Evolutionary conservation across 1,140 invertebrate species (phyloP).

Genomic region (Aphelenchoides avenae): DNA sequence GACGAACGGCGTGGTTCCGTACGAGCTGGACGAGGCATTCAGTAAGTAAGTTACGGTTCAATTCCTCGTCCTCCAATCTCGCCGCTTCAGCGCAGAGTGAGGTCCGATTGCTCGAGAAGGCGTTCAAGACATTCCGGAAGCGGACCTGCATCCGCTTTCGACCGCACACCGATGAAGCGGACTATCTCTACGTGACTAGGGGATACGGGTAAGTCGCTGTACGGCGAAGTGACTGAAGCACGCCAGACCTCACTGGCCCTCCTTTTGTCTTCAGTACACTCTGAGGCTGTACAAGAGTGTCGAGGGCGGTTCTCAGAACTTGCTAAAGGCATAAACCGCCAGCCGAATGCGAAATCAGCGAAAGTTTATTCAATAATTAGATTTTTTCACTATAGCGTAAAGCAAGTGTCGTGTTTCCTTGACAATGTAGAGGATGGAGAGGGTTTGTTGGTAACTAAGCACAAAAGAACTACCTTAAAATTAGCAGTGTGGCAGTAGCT

Average conservation of each 20-base stretch:
- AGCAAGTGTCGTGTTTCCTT: no score
- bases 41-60: slow-evolving; percentile 47
- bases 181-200: slow-evolving; percentile 55
- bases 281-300: no score
- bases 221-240: neutral
- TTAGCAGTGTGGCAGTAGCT: no score
- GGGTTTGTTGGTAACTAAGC: no score
- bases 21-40: slow-evolving; percentile 53
- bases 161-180: slow-evolving; percentile 32
- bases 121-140: slow-evolving; percentile 50
- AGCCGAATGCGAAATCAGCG: no score
- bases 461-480: no score
- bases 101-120: slow-evolving; percentile 49
- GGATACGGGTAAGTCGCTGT: slow-evolving; percentile 45
- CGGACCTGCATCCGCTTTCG: slow-evolving; percentile 53
- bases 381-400: no score
- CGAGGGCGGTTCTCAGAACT: slow-evolving; percentile 2
- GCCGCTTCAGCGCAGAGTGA: slow-evolving; percentile 41
- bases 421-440: no score
- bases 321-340: neutral
- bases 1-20: slow-evolving; percentile 50
- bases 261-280: neutral
- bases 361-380: no score
- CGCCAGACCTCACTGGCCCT: neutral
- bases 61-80: slow-evolving; percentile 3